A percentile compares a stretch with the other conserved stretches of the same genome.
Conservation (phyloP, 2,797 vertebrate genomes). For the Macroramphosus scolopax region DNA sequence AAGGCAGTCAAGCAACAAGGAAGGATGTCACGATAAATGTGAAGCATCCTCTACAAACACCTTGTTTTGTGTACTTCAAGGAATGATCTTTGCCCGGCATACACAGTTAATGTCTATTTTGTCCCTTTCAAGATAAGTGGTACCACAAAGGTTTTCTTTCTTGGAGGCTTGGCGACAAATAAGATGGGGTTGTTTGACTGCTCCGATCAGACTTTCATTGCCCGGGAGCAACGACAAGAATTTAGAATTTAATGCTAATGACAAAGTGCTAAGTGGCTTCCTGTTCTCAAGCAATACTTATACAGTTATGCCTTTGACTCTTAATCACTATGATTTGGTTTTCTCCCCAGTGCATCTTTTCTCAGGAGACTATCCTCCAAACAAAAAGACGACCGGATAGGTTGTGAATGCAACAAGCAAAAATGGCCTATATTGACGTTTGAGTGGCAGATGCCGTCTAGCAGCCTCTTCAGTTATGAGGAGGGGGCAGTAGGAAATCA, state of each 20-base stretch:
- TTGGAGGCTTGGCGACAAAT: conserved; percentile 13
- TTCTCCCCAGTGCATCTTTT: background rate
- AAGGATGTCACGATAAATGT: conserved; percentile 2
- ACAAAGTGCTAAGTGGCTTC: background rate
- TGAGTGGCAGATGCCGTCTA: too few relatives aligned
- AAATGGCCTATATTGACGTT: too few relatives aligned
- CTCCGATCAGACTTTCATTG: background rate
- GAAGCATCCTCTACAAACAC: conserved; percentile 10
- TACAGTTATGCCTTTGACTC: background rate
- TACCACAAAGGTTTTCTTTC: too few relatives aligned
- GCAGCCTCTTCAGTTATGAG: too few relatives aligned
- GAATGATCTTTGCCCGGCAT: conserved; percentile 12
- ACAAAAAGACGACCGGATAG: too few relatives aligned
- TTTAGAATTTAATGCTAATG: conserved; percentile 14
- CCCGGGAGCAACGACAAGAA: background rate
- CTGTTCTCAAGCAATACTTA: too few relatives aligned
- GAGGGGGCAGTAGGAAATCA: too few relatives aligned
- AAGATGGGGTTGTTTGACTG: conserved; percentile 10
- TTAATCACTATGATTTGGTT: background rate
- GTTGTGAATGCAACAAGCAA: too few relatives aligned
- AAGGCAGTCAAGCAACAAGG: too few relatives aligned
- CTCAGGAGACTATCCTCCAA: too few relatives aligned
- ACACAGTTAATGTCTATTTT: background rate
- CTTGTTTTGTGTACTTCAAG: conserved; percentile 16
- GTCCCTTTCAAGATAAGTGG: conserved; percentile 6